A percentile compares a stretch with the other conserved stretches of the same genome.
Conservation (phyloP, 1,140 invertebrate species). For the Lysiphlebus fabarum region DNA sequence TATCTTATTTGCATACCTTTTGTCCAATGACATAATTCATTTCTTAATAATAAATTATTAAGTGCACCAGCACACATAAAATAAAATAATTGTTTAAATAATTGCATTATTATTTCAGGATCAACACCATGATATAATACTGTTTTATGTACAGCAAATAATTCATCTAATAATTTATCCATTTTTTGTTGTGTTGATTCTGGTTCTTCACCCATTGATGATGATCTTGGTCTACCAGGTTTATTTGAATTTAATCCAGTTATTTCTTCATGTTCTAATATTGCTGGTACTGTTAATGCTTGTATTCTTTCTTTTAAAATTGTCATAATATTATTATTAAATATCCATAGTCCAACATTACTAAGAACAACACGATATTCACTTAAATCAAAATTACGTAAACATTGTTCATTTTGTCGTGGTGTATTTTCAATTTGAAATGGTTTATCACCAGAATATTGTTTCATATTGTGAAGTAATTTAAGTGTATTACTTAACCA, state of each 20-base stretch:
- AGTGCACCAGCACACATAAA: conserved; percentile 90
- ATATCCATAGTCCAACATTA: conserved; percentile 86
- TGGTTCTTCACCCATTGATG: conserved; percentile 45
- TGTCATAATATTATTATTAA: conserved; percentile 67
- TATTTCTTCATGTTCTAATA: conserved; percentile 91
- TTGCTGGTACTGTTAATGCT: conserved; percentile 80
- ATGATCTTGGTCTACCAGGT: conserved; percentile 35
- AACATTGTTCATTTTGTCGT: conserved; percentile 89
- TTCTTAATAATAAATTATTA: conserved; percentile 91
- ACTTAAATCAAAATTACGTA: conserved; percentile 88
- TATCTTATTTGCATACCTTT: conserved; percentile 97
- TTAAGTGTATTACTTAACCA: conserved; percentile 90
- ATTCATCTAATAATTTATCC: conserved; percentile 59
- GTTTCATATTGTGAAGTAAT: conserved; percentile 87
- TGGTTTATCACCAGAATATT: conserved; percentile 90
- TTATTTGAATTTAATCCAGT: conserved; percentile 57
- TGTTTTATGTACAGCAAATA: conserved; percentile 63
- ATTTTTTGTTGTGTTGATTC: conserved; percentile 47
- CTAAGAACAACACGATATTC: conserved; percentile 83
- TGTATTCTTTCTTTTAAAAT: conserved; percentile 80
- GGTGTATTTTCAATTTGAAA: conserved; percentile 87
- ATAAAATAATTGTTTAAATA: conserved; percentile 88
- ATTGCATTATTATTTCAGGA: conserved; percentile 69
- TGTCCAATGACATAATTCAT: conserved; percentile 96
- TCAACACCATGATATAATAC: conserved; percentile 73